phyloP scores from a whole-genome alignment of 1,140 invertebrate species.

The Dreissena rostriformis region DNA sequence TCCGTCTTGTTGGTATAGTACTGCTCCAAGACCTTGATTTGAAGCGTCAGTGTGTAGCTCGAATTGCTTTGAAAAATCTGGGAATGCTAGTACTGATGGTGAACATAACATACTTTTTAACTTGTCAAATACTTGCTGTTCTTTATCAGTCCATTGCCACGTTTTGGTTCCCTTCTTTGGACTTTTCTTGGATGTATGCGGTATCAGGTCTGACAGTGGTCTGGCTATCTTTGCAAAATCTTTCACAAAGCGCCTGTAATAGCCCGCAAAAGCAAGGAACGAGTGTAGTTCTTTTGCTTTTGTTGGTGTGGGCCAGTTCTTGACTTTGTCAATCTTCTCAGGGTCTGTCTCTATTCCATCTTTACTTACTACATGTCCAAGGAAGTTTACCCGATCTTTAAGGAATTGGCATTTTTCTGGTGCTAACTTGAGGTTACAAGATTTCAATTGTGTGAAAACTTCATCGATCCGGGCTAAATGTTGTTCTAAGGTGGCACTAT shows the following conservation, averaged over 20 bases:
- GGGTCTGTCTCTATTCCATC: slow-evolving; percentile 33
- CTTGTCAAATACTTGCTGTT: slow-evolving; percentile 2
- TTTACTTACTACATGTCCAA: not conserved
- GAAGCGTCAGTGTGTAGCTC: slow-evolving; percentile 3
- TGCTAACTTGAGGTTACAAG: not conserved
- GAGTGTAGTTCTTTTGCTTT: not conserved
- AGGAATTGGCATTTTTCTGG: not conserved
- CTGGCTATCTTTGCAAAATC: not conserved
- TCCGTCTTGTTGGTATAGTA: slow-evolving; percentile 8
- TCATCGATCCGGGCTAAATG: not conserved
- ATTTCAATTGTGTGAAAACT: not conserved
- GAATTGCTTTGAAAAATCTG: slow-evolving; percentile 19
- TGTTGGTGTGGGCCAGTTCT: not conserved
- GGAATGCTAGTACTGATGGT: not conserved
- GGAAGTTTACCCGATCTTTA: not conserved
- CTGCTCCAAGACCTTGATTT: not conserved
- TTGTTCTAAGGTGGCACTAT: too few relatives aligned
- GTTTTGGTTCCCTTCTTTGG: not conserved
- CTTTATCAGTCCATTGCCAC: slow-evolving; percentile 13
- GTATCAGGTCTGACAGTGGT: not conserved
- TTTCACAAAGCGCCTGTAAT: slow-evolving; percentile 6
- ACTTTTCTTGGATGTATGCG: not conserved
- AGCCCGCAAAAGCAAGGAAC: not conserved
- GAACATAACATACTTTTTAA: not conserved
- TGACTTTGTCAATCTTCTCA: not conserved